Evolutionary conservation across 2,888 invertebrate genomes (phyloP).

Genomic region (Abscondita cerata): DNA sequence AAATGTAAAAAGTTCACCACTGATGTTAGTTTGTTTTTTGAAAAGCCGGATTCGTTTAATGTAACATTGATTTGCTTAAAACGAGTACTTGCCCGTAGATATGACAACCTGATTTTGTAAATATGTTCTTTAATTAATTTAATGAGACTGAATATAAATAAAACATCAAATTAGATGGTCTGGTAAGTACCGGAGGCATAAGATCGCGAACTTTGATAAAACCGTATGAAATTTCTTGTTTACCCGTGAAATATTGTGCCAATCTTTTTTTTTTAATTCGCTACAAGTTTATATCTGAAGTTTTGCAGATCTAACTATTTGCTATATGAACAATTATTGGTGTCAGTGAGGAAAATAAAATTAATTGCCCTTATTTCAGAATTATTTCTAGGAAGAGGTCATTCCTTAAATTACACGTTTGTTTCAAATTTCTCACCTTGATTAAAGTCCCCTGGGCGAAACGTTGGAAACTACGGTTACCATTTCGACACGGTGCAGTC

Average conservation of each 20-base stretch:
- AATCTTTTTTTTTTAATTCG: too few relatives aligned
- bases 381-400: too few relatives aligned
- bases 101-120: conserved; percentile 1
- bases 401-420: too few relatives aligned
- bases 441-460: too few relatives aligned
- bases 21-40: not conserved
- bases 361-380: too few relatives aligned
- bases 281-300: too few relatives aligned
- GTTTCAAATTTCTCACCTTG: too few relatives aligned
- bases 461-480: too few relatives aligned
- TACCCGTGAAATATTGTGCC: not conserved
- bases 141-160: conserved; percentile 8
- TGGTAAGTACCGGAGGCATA: not conserved
- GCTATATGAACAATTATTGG: too few relatives aligned
- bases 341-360: too few relatives aligned
- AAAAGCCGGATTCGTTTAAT: conserved; percentile 1
- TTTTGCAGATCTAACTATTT: too few relatives aligned
- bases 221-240: not conserved
- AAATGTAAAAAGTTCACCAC: not conserved
- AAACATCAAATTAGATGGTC: conserved; percentile 3
- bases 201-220: not conserved
- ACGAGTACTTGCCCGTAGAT: conserved; percentile 3
- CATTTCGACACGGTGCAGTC: too few relatives aligned
- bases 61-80: not conserved
- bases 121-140: conserved; percentile 3